A percentile compares a stretch with the other conserved stretches of the same genome.
Conservation (phyloP, 2,113 vertebrate genomes). For the Amblyornis subalaris region DNA sequence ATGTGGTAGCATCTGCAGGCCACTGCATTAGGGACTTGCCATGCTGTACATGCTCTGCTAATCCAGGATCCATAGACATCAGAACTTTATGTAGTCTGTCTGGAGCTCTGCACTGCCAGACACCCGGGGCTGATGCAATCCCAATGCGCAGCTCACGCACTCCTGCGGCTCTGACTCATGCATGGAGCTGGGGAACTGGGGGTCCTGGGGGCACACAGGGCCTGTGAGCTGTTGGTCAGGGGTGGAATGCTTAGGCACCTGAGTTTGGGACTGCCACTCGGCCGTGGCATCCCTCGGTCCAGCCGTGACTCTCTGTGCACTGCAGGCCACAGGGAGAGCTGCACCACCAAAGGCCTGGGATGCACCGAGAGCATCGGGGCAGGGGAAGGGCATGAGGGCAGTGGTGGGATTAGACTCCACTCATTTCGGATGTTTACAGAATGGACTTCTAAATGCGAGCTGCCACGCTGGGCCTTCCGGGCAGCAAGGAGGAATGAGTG, state of each 20-base stretch:
- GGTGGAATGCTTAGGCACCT: background rate
- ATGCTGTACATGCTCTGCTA: background rate
- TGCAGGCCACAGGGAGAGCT: background rate
- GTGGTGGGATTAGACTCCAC: background rate
- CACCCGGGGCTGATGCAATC: background rate
- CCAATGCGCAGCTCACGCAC: background rate
- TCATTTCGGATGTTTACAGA: background rate
- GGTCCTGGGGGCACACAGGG: background rate
- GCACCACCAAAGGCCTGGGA: background rate
- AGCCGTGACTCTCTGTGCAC: background rate
- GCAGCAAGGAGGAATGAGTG: background rate
- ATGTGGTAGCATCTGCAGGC: background rate
- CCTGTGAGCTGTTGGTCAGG: background rate
- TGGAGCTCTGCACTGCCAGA: background rate
- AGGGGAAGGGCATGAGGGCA: background rate
- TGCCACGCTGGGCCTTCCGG: background rate
- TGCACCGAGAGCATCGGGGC: background rate
- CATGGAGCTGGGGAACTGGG: background rate
- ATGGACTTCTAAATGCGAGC: background rate
- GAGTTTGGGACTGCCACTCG: background rate
- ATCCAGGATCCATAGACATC: background rate
- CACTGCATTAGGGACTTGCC: background rate
- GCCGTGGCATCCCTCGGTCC: background rate
- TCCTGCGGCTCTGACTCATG: background rate
- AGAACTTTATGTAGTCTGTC: background rate